Base-by-base conservation (phyloP, 1,140 invertebrate genomes). In the Drosophila burlai region DNA sequence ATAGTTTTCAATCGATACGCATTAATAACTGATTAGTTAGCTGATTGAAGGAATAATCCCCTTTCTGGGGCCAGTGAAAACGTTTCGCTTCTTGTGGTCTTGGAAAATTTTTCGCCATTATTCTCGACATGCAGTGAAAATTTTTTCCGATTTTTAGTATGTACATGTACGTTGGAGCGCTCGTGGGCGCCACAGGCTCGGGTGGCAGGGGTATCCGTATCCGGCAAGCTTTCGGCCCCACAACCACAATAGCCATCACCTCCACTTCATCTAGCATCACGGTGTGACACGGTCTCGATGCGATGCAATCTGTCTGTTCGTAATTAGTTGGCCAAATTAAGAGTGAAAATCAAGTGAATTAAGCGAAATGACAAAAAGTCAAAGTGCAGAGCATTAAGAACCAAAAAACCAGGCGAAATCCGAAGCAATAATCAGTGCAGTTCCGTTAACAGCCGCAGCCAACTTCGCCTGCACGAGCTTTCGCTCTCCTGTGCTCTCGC, bases 131-230 rank as follows among this genome's bases (percentile, higher is more conserved):
- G 78, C 54, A 80, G 85, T 90, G 85, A 80, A 90, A 86, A 85
- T 57, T 85, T 85, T 84, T 91, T 77, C 82, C 79, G 80, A 92
- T 86, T 91, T 92, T 92, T 92, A 92, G 91, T 92, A 92, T 92
- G 91, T 92, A 92, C 91, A 91, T 91, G 90, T 83, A 91, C 91
- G 81, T 91, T 83, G 80, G 67, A 76, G 61, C 73, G 80, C 68
- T 86, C 76, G 82, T 85, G 73, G 86, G 80, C 85, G 77, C 79
- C 79, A 68, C 59, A 69, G 62, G 50, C 54, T 81, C 78, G 79
- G 82, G 86, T 67, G 73, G 68, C 77, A 71, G 68, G 68, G 80
- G 82, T 64, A 47, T 75, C 49, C 61, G 76, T 64, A 54, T 79
- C 60, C 61, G 76, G 72, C 71, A 50, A 90, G 85, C 85, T 90